Evolutionary conservation across 2,888 invertebrate species (phyloP), one percentile per base, ranked within the genome.

Genomic region (Heteropelma amictum): DNA sequence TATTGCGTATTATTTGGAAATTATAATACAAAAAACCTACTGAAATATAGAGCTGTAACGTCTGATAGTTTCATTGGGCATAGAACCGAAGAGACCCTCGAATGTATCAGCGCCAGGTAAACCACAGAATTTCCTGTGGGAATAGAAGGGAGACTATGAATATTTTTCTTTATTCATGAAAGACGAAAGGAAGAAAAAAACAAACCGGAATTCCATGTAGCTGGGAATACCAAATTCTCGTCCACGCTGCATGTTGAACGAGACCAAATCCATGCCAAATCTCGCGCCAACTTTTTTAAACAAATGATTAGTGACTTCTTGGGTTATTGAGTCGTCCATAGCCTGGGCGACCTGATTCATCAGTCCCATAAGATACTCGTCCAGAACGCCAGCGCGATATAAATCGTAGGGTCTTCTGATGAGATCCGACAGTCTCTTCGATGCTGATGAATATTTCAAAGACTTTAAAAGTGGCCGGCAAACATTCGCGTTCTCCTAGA

Each of bases 321-420:
- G 91, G 0, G 97, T 97, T 79, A 97, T 96, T 0, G 96, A 97
- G 88, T 97, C 97, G 87, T 97, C 97, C 96, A 97, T 97, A 85
- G 97, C 96, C 89, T 97, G 97, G 1, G 97, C 96, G 19, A 97
- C 96, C 91, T 97, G 97, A 89, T 97, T 97, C 94, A 96, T 95
- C 77, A 97, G 90, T 35, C 97, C 97, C 95, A 97, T 96, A 33
- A 97, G 93, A 87, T 97, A 97, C 89, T 97, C 96, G 86, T 97
- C 97, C 28, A 97, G 90, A 2, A 97, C 95, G 65, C 97, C 97
- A 14, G 97, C 96, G 84, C 97, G 92, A 90, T 97, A 97, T 78
- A 97, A 90, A 89, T 97, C 97, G 87, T 94, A 97, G 0, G 97
- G 97, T 83, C 96, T 93, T 82, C 97, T 93, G 85, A 97, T 96